phyloP scores from a whole-genome alignment of 2,113 vertebrate species.

The Campylomormyrus numenius region DNA sequence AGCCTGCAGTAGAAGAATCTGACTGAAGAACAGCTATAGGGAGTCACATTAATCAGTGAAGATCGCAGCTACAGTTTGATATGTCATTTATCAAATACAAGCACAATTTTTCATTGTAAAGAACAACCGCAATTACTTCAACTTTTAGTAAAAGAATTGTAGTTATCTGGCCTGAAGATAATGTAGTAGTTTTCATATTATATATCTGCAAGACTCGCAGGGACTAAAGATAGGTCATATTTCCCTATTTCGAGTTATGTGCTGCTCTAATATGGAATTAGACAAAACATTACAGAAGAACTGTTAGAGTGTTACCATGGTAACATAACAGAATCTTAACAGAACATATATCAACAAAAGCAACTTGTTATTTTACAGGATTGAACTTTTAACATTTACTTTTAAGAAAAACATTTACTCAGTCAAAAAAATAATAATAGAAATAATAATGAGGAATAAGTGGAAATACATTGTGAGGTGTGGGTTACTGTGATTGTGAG shows the following conservation, averaged over 20 bases:
- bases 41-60: conserved; percentile 54
- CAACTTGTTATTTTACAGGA: not conserved
- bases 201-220: not conserved
- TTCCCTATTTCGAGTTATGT: not conserved
- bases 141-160: not conserved
- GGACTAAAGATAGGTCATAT: not conserved
- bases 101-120: conserved; percentile 27
- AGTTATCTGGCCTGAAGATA: not conserved
- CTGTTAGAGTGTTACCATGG: not conserved
- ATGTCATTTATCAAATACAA: conserved; percentile 48
- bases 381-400: not conserved
- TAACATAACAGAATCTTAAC: not conserved
- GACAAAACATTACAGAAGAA: not conserved
- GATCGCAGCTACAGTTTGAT: conserved; percentile 30
- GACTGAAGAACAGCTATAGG: conserved; percentile 48
- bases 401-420: not conserved
- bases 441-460: not conserved
- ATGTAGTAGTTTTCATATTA: not conserved
- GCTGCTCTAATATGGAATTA: not conserved
- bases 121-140: conserved; percentile 26
- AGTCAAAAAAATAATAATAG: not conserved
- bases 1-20: conserved; percentile 55
- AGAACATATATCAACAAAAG: not conserved
- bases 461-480: not conserved
- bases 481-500: not conserved